Evolutionary conservation across 1,140 invertebrate genomes (phyloP).

Genomic region (Uloborus diversus): DNA sequence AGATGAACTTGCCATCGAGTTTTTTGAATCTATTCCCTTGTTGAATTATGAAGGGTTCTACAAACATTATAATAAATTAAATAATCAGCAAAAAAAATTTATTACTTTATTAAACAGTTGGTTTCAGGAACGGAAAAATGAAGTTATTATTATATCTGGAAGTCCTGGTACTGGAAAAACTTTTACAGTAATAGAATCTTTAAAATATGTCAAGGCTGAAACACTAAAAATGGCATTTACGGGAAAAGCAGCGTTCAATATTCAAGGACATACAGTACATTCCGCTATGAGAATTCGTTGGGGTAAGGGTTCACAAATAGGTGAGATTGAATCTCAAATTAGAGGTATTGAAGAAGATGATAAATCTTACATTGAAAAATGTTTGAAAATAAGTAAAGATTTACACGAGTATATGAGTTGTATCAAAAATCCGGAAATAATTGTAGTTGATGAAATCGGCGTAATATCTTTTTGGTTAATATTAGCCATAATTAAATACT

Average conservation of each 20-base stretch:
- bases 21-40: too few relatives aligned
- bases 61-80: too few relatives aligned
- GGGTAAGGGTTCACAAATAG: not conserved
- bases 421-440: not conserved
- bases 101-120: not conserved
- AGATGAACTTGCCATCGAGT: too few relatives aligned
- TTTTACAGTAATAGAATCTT: not conserved
- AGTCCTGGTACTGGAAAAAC: slow-evolving; percentile 2
- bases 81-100: not conserved
- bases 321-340: not conserved
- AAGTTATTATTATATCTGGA: not conserved
- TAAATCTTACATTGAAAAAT: not conserved
- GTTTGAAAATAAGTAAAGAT: not conserved
- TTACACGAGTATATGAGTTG: not conserved
- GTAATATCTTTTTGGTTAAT: not conserved
- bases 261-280: not conserved
- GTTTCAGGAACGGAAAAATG: not conserved
- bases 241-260: not conserved
- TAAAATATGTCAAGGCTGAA: not conserved
- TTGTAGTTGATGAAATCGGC: not conserved
- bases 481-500: not conserved
- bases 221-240: not conserved
- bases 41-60: too few relatives aligned
- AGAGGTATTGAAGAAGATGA: not conserved
- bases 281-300: not conserved